Base-by-base conservation (phyloP, 2,113 vertebrate genomes). In the Lethenteron reissneri region DNA sequence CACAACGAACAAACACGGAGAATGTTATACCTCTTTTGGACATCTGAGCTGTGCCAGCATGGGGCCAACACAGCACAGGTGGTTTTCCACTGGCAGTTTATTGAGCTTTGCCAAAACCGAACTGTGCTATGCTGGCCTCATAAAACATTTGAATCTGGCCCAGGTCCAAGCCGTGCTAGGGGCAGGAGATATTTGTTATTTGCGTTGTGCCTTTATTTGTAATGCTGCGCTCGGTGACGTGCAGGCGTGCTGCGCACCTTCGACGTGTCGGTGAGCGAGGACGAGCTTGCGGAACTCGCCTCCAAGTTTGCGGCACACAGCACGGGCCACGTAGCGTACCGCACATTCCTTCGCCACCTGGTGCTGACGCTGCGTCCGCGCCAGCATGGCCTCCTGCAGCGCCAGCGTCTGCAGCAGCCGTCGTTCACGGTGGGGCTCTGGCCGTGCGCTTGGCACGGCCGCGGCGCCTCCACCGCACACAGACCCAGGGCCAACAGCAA, bases 181-280 rank as follows among this genome's bases (percentile, higher is more conserved):
- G 11, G 64, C n/a, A 17, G 71, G 68, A 9, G 71, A 13, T 74
- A 69, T 59, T 57, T 15, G 10, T 75, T 3, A 13, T 4, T 17
- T 21, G 25, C 11, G 10, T 11, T 0, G 0, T 2, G 0, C 14
- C 21, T 8, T 56, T 71, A 0, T 62, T 70, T 73, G 62, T 56
- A 69, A 58, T 12, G 56, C 15, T 56, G 56, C 59, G 11, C 15
- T 73, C 70, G 74, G 68, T 79, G 14, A 17, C 60, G 19, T 56
- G 13, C 73, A 86, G 85, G 75, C 7, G 77, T 85, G 25, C 70
- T 78, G 70, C 75, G 80, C 56, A 80, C 77, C 7, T 81, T 83
- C 74, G 69, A 56, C 70, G 76, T 85, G 73, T 73, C 74, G 57
- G 57, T 85, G 69, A 82, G 60, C 17, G 62, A 69, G 68, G 75